A percentile compares a stretch with the other conserved stretches of the same genome.
These are phyloP conservation scores for Conops quadrifasciatus DNA, from an alignment of 2,888 invertebrate genomes.

Conservation along the genomic window DNA sequence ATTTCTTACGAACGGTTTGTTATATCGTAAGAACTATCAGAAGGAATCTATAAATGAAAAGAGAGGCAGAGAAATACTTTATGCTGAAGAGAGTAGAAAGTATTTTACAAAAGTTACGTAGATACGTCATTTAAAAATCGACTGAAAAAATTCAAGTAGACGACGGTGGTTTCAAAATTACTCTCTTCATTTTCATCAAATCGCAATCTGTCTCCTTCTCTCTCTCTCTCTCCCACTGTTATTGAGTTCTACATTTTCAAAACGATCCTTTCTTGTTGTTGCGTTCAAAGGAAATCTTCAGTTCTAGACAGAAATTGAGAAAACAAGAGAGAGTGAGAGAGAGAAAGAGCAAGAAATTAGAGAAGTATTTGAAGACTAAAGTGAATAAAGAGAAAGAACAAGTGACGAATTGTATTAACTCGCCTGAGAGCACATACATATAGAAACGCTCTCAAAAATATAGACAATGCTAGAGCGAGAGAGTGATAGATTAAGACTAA, in stretches of 20 bases:
- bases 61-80: background rate
- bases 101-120: slow-evolving; percentile 58
- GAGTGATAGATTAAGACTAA: background rate
- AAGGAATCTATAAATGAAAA: background rate
- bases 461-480: background rate
- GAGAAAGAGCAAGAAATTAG: slow-evolving; percentile 21
- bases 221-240: too few species aligned
- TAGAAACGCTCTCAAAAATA: too few species aligned
- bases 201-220: background rate
- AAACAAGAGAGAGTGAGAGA: slow-evolving; percentile 1
- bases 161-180: slow-evolving; percentile 41
- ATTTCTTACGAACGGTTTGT: too few species aligned
- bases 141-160: slow-evolving; percentile 36
- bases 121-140: slow-evolving; percentile 42
- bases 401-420: background rate
- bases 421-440: too few species aligned
- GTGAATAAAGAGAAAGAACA: background rate
- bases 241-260: too few species aligned
- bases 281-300: background rate
- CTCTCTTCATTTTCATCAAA: slow-evolving; percentile 16
- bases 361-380: background rate
- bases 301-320: too few species aligned
- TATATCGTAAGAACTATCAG: too few species aligned
- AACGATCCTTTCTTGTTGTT: background rate
- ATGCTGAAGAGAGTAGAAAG: slow-evolving; percentile 47